Base-by-base conservation (phyloP, 1,140 invertebrate species). In the Seison nebaliae region DNA sequence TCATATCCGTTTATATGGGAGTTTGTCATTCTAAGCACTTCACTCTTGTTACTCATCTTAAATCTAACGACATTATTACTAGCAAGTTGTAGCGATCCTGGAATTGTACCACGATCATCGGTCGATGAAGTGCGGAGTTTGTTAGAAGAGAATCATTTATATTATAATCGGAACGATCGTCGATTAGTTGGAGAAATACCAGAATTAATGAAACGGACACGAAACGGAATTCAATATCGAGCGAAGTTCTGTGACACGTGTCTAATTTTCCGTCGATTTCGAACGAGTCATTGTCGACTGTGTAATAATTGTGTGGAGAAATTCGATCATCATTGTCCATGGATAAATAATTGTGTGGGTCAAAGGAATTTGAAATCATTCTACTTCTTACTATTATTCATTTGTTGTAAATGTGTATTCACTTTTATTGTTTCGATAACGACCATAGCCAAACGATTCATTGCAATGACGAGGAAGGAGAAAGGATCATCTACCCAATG, bases 81-180 rank as follows among this genome's bases (percentile, higher is more conserved):
- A n/a, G 88, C 81, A 38, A 76, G 75, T 55, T 81, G 86, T 55
- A 77, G 73, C 49, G 83, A 91, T 65, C 83, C 83, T 29, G 81
- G 81, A 42, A 76, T 91, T 43, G 78, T 91, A 49, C 83, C 81
- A n/a, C 48, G 69, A 48, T 78, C 80, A 23, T 77, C 76, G 21
- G 66, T 70, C 28, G 76, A 81, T 53, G 83, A 91, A 28, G 38
- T 40, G n/a, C n/a, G n/a, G n/a, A n/a, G n/a, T n/a, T n/a, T n/a
- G n/a, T n/a, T n/a, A n/a, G n/a, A n/a, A n/a, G n/a, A n/a, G n/a
- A n/a, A n/a, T n/a, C n/a, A n/a, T n/a, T n/a, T n/a, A n/a, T n/a
- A n/a, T n/a, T n/a, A n/a, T n/a, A n/a, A n/a, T n/a, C n/a, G n/a
- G n/a, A n/a, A n/a, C n/a, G n/a, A n/a, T n/a, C n/a, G n/a, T n/a